These are phyloP conservation scores for Rynchops niger DNA, from an alignment of 2,113 vertebrate genomes.

Conservation along the genomic window DNA sequence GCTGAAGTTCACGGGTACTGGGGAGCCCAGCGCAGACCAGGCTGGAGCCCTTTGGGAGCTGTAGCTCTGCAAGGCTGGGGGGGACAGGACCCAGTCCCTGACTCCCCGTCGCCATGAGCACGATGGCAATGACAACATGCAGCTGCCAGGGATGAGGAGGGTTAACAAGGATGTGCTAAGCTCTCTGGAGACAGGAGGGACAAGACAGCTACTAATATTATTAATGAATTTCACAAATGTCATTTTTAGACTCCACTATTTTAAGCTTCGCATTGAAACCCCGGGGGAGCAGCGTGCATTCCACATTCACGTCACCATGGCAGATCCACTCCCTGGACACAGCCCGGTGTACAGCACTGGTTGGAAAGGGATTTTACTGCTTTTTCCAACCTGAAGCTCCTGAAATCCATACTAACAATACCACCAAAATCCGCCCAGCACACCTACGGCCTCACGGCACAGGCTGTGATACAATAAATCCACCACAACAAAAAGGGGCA, in stretches of 20 bases:
- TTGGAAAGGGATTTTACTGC: not conserved
- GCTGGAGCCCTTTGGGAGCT: not conserved
- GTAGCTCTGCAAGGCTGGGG: not conserved
- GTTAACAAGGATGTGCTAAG: constrained; percentile 7
- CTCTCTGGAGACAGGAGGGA: constrained; percentile 36
- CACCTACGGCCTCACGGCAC: not conserved
- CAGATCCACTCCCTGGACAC: not conserved
- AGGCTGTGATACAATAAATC: not conserved
- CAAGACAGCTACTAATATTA: constrained; percentile 40
- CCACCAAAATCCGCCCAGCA: not conserved
- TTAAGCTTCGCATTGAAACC: constrained; percentile 6
- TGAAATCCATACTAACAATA: not conserved
- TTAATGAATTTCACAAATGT: constrained; percentile 64
- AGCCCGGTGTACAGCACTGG: not conserved
- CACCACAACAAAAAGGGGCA: too few species aligned
- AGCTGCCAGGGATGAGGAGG: not conserved
- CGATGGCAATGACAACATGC: fast-evolving
- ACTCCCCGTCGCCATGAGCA: fast-evolving
- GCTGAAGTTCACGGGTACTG: fast-evolving
- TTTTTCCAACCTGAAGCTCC: not conserved
- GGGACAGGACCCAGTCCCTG: fast-evolving
- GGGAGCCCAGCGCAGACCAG: not conserved
- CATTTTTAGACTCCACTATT: constrained; percentile 54
- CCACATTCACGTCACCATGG: not conserved
- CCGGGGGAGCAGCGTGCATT: not conserved